phyloP scores from a whole-genome alignment of 2,113 vertebrate genomes.

The Planiliza haematocheilus region DNA sequence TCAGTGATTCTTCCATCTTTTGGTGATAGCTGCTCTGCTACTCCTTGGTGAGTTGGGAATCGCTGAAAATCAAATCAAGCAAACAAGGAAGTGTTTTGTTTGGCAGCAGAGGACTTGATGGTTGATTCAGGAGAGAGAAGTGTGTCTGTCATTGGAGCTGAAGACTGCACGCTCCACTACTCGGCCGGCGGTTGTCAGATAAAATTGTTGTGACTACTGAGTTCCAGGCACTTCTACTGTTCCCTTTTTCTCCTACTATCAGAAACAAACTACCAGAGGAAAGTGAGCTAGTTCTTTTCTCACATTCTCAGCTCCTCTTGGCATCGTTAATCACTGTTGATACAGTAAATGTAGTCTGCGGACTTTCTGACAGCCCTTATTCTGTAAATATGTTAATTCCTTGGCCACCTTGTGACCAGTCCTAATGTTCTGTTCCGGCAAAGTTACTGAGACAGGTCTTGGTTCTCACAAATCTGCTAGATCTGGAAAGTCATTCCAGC shows the following conservation, averaged over 20 bases:
- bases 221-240: background rate
- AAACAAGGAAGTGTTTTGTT: background rate
- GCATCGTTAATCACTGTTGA: background rate
- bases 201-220: no score
- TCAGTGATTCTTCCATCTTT: conserved; percentile 13
- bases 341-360: no score
- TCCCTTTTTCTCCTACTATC: background rate
- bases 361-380: background rate
- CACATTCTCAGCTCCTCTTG: background rate
- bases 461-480: background rate
- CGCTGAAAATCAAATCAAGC: conserved; percentile 9
- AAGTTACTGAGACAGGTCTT: no score
- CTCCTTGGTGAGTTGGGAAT: background rate
- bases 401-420: background rate
- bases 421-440: no score
- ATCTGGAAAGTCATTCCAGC: background rate
- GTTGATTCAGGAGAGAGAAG: background rate
- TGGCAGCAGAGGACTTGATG: conserved; percentile 11
- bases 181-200: background rate
- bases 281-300: background rate
- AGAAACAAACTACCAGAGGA: background rate
- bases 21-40: background rate
- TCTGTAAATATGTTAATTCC: background rate
- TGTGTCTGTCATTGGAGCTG: background rate
- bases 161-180: background rate